phyloP scores from a whole-genome alignment of 2,797 vertebrate species.

The Sebastes nivosus region DNA sequence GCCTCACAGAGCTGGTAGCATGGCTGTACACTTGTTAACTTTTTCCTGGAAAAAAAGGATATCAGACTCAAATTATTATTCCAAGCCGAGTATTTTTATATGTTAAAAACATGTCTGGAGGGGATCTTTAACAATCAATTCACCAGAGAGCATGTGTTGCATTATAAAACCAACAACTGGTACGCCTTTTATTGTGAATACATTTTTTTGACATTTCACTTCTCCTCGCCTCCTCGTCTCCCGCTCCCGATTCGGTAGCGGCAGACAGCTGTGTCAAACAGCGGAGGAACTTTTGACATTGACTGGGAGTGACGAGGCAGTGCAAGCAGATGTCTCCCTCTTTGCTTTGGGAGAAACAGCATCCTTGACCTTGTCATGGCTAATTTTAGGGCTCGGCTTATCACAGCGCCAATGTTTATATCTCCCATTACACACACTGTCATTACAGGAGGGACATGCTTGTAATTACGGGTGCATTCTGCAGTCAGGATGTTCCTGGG shows the following conservation, averaged over 20 bases:
- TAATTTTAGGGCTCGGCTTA: slow-evolving; percentile 81
- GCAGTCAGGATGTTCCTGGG: slow-evolving; percentile 33
- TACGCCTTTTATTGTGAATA: slow-evolving; percentile 33
- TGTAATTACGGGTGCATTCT: slow-evolving; percentile 65
- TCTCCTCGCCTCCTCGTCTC: slow-evolving; percentile 4
- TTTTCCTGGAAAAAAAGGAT: not conserved
- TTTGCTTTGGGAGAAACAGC: slow-evolving; percentile 75
- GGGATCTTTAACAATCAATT: slow-evolving; percentile 17
- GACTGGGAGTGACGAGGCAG: slow-evolving; percentile 75
- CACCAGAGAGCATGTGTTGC: slow-evolving; percentile 18
- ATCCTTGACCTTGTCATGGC: slow-evolving; percentile 79
- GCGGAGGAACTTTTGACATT: slow-evolving; percentile 71
- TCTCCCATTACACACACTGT: slow-evolving; percentile 78
- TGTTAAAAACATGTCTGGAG: slow-evolving; percentile 4
- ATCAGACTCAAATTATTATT: not conserved
- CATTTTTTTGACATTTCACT: slow-evolving; percentile 46
- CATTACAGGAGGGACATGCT: slow-evolving; percentile 70
- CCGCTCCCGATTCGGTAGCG: slow-evolving; percentile 43
- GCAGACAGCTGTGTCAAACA: slow-evolving; percentile 73
- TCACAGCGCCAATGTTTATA: slow-evolving; percentile 77
- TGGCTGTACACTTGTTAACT: not conserved
- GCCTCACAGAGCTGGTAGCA: not conserved
- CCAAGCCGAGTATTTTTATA: slow-evolving; percentile 9
- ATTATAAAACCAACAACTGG: slow-evolving; percentile 26
- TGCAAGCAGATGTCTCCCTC: slow-evolving; percentile 77